Conservation (phyloP, 1,140 invertebrate species). For the Bombus breviceps region DNA sequence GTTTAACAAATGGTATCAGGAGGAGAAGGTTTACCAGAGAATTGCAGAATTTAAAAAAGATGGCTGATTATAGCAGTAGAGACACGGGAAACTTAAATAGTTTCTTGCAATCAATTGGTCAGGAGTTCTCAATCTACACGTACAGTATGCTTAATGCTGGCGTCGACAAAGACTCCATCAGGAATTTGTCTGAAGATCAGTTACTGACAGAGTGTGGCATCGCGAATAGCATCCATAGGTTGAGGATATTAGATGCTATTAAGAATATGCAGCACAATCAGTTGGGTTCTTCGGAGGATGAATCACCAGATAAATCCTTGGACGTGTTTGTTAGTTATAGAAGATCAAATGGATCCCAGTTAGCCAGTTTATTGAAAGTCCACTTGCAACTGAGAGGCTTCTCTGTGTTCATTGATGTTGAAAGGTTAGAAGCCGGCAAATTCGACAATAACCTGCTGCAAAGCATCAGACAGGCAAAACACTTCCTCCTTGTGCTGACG, state of each 20-base stretch:
- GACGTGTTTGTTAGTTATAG: constrained; percentile 99
- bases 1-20: constrained; percentile 96
- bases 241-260: constrained; percentile 94
- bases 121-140: constrained; percentile 97
- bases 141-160: constrained; percentile 98
- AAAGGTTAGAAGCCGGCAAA: constrained; percentile 97
- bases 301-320: constrained; percentile 92
- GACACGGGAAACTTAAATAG: constrained; percentile 96
- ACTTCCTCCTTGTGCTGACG: constrained; percentile 98
- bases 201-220: constrained; percentile 95
- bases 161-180: constrained; percentile 93
- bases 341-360: constrained; percentile 98
- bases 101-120: constrained; percentile 93
- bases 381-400: constrained; percentile 97
- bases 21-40: constrained; percentile 97
- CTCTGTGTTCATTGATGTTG: constrained; percentile 97
- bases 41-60: constrained; percentile 96
- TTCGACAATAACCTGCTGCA: constrained; percentile 99
- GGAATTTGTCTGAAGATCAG: constrained; percentile 94
- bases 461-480: constrained; percentile 97
- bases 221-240: constrained; percentile 95
- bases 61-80: constrained; percentile 98
- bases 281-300: constrained; percentile 86
- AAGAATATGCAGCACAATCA: constrained; percentile 87
- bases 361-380: constrained; percentile 96